These are phyloP conservation scores for Falco punctatus DNA, from an alignment of 2,113 vertebrate genomes.

Conservation along the genomic window DNA sequence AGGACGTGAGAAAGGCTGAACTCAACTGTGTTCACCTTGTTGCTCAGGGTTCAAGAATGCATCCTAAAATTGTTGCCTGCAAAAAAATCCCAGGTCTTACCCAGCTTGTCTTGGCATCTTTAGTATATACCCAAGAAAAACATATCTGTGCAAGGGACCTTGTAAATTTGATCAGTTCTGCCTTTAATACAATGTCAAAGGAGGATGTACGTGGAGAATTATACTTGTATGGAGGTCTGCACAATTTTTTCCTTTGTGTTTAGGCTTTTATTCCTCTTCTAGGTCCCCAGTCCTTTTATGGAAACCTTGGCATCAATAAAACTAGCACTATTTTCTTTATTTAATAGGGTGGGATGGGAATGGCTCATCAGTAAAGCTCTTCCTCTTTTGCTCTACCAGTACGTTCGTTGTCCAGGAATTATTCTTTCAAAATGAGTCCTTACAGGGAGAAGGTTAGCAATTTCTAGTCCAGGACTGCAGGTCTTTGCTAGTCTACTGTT, in stretches of 20 bases:
- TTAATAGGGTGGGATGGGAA: background rate
- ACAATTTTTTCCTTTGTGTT: background rate
- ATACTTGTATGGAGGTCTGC: background rate
- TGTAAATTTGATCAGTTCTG: background rate
- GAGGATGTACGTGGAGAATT: background rate
- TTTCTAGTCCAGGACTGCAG: background rate
- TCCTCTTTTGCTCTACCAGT: background rate
- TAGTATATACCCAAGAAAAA: background rate
- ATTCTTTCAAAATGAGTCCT: background rate
- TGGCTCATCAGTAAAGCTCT: background rate
- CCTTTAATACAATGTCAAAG: background rate
- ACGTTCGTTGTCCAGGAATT: accelerated
- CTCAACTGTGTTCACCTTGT: background rate
- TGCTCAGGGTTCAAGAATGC: background rate
- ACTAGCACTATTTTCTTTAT: background rate
- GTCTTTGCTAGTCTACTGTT: background rate
- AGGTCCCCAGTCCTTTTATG: background rate
- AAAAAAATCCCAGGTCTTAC: background rate
- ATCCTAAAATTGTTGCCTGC: background rate
- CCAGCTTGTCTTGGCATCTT: background rate
- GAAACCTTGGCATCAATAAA: background rate
- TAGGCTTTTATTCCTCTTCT: background rate
- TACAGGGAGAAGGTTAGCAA: background rate
- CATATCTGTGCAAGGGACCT: background rate
- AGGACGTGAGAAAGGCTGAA: background rate